Conservation (phyloP, 2,113 vertebrate genomes). For the Oryzias celebensis region DNA sequence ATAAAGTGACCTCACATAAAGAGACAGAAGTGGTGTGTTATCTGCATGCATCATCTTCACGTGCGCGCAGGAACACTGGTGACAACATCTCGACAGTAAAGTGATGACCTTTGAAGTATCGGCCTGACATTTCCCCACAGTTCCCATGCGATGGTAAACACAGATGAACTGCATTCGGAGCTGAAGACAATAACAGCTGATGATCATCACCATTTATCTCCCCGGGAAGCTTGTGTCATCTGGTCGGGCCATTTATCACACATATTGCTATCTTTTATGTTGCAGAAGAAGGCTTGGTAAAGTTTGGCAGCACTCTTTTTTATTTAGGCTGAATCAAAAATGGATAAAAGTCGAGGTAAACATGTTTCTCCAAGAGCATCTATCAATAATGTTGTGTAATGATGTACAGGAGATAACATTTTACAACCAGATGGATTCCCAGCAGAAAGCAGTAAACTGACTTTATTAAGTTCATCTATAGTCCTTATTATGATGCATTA, state of each 20-base stretch:
- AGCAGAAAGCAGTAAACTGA: too few species aligned
- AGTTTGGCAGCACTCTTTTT: not conserved
- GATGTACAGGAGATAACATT: too few species aligned
- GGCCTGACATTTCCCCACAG: conserved; percentile 51
- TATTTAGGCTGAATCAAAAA: conserved; percentile 3
- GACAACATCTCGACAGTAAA: conserved; percentile 23
- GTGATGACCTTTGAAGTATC: conserved; percentile 57
- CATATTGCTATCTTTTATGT: conserved; percentile 7
- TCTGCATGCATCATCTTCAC: too few species aligned
- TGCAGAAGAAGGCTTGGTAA: conserved; percentile 3
- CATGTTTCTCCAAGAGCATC: too few species aligned
- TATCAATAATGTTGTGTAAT: too few species aligned
- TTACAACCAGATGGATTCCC: too few species aligned
- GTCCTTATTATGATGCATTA: too few species aligned
- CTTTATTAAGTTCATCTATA: too few species aligned
- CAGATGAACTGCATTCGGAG: conserved; percentile 44
- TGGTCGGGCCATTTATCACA: conserved; percentile 36
- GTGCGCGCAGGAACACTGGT: not conserved
- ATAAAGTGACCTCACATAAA: conserved; percentile 6
- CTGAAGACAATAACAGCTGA: conserved; percentile 47
- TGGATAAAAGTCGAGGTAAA: too few species aligned
- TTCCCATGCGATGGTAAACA: conserved; percentile 48
- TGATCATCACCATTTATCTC: conserved; percentile 46
- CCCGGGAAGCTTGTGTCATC: conserved; percentile 31
- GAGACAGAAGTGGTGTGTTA: too few species aligned